Evolutionary conservation across 2,797 vertebrate species (phyloP).

Genomic region (Gymnodraco acuticeps): DNA sequence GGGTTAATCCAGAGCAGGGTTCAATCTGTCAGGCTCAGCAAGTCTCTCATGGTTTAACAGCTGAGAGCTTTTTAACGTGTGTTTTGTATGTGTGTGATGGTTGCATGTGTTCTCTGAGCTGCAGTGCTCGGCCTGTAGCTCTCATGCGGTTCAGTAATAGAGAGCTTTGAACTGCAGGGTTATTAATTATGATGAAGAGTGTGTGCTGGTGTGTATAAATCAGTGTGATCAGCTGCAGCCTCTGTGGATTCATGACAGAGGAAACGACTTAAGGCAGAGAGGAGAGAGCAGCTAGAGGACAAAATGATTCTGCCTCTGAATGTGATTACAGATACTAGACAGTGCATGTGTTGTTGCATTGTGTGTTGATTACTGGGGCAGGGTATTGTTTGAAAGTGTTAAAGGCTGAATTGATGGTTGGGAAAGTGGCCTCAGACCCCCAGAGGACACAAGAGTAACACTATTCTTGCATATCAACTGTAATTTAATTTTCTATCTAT

Average conservation of each 20-base stretch:
- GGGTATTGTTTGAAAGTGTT: conserved; percentile 14
- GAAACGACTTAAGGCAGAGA: conserved; percentile 50
- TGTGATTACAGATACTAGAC: conserved; percentile 52
- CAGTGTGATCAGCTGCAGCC: conserved; percentile 68
- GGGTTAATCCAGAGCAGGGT: conserved; percentile 69
- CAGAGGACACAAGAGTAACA: not conserved
- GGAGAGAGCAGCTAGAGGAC: conserved; percentile 63
- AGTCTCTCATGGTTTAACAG: conserved; percentile 76
- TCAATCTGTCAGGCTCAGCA: conserved; percentile 71
- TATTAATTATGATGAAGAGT: conserved; percentile 74
- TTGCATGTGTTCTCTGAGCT: conserved; percentile 57
- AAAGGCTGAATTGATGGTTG: not conserved
- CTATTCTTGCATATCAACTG: not conserved
- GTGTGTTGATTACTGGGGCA: conserved; percentile 17
- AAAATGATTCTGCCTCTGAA: conserved; percentile 36
- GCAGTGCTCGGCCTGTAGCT: conserved; percentile 57
- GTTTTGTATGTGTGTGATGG: conserved; percentile 5
- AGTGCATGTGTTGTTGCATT: conserved; percentile 33
- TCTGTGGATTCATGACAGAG: conserved; percentile 61
- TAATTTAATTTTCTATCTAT: not conserved
- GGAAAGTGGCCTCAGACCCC: not conserved
- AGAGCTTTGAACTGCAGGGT: conserved; percentile 75
- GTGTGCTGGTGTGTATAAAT: conserved; percentile 66
- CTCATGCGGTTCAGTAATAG: conserved; percentile 64
- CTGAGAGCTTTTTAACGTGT: conserved; percentile 67